These are phyloP conservation scores for Theocolax elegans DNA, from an alignment of 1,140 invertebrate species.

Conservation along the genomic window DNA sequence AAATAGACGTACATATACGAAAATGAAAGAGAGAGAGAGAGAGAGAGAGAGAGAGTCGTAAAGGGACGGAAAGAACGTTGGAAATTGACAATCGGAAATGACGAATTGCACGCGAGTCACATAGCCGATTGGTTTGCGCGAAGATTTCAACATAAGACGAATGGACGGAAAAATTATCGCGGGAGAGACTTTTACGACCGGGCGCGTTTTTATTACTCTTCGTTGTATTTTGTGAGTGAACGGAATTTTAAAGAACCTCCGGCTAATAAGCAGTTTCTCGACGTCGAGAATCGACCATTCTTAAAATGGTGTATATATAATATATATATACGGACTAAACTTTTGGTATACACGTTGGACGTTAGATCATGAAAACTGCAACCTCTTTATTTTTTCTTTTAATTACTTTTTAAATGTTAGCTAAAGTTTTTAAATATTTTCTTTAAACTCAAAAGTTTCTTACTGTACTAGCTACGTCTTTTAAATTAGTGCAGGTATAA, in stretches of 20 bases:
- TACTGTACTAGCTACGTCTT: too few species aligned
- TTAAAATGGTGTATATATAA: too few species aligned
- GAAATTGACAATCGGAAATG: conserved; percentile 48
- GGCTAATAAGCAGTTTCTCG: conserved; percentile 23
- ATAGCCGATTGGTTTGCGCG: neutral
- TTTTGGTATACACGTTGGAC: too few species aligned
- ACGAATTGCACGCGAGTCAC: conserved; percentile 30
- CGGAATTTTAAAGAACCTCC: neutral
- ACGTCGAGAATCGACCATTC: too few species aligned
- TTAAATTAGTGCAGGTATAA: too few species aligned
- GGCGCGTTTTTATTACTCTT: conserved; percentile 9
- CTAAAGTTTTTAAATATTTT: too few species aligned
- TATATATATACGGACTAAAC: too few species aligned
- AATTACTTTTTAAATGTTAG: too few species aligned
- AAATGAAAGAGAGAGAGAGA: neutral
- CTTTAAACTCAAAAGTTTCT: too few species aligned
- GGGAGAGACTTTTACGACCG: conserved; percentile 28
- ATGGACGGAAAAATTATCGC: conserved; percentile 26
- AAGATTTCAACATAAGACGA: neutral
- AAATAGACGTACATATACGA: neutral
- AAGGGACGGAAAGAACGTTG: neutral
- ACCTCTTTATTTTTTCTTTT: too few species aligned
- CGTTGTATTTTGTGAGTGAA: conserved; percentile 5
- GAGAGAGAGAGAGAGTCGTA: conserved; percentile 12
- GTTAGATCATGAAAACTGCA: too few species aligned